These are phyloP conservation scores for Pachyrhynchus sulphureomaculatus DNA, from an alignment of 1,140 invertebrate species.

Conservation along the genomic window DNA sequence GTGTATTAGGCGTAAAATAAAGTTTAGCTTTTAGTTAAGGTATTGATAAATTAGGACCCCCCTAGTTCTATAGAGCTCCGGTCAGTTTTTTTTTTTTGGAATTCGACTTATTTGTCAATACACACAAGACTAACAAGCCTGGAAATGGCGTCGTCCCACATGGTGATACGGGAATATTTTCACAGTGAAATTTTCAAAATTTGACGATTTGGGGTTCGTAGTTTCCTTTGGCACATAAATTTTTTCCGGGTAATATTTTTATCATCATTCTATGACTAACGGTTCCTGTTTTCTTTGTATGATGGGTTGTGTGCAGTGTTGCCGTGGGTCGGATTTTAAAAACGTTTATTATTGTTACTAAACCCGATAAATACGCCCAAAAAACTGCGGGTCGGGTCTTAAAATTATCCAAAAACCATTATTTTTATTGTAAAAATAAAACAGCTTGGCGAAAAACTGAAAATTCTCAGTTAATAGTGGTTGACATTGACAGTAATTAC, in stretches of 20 bases:
- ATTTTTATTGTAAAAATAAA: not conserved
- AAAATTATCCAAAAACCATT: not conserved
- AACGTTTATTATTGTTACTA: slow-evolving; percentile 21
- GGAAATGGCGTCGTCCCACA: slow-evolving; percentile 52
- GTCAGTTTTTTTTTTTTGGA: not conserved
- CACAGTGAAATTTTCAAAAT: slow-evolving; percentile 17
- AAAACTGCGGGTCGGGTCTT: not conserved
- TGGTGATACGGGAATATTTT: slow-evolving; percentile 39
- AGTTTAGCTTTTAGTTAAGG: not conserved
- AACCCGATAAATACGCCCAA: not conserved
- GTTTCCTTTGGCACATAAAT: slow-evolving; percentile 1
- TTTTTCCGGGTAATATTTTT: slow-evolving; percentile 3
- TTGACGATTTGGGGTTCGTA: not conserved
- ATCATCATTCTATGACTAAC: slow-evolving; percentile 10
- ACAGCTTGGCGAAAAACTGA: not conserved
- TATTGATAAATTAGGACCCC: not conserved
- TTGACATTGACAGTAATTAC: slow-evolving; percentile 9
- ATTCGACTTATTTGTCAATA: slow-evolving; percentile 39
- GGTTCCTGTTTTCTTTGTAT: slow-evolving; percentile 11
- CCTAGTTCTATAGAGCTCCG: not conserved
- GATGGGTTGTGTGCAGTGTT: slow-evolving; percentile 31
- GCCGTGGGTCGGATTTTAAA: slow-evolving; percentile 15
- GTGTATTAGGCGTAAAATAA: slow-evolving; percentile 4
- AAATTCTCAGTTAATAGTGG: not conserved
- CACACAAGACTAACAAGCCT: slow-evolving; percentile 38